These are phyloP conservation scores for Ptychoptera contaminata DNA, from an alignment of 2,888 invertebrate genomes.

Conservation along the genomic window DNA sequence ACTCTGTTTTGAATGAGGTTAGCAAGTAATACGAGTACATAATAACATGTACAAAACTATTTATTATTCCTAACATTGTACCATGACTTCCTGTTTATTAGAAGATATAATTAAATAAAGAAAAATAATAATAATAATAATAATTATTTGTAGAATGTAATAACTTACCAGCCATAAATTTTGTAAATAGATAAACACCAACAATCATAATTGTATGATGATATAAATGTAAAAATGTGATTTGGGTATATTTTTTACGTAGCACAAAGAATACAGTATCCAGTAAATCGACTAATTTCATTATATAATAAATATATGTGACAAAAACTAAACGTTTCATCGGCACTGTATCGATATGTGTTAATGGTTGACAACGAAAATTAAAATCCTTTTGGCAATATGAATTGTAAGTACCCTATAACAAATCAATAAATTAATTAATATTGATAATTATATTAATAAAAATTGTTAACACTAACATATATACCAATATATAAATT, in stretches of 20 bases:
- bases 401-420: not conserved
- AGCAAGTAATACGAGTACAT: conserved; percentile 76
- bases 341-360: not conserved
- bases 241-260: conserved; percentile 49
- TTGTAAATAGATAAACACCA: conserved; percentile 40
- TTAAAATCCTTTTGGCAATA: not conserved
- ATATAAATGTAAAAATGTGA: conserved; percentile 51
- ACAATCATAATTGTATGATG: conserved; percentile 56
- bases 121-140: too few species aligned
- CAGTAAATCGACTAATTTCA: conserved; percentile 45
- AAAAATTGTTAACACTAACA: conserved; percentile 25
- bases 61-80: conserved; percentile 46
- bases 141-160: too few species aligned
- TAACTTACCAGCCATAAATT: conserved; percentile 38
- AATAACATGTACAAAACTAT: conserved; percentile 57
- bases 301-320: conserved; percentile 39
- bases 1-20: conserved; percentile 51
- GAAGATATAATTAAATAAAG: not conserved
- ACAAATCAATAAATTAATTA: not conserved
- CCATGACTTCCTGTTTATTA: conserved; percentile 45
- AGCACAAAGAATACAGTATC: conserved; percentile 58
- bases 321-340: not conserved
- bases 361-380: conserved; percentile 1
- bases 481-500: conserved; percentile 37
- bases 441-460: not conserved